Evolutionary conservation across 2,797 vertebrate species (phyloP).

Genomic region (Gymnothorax javanicus): DNA sequence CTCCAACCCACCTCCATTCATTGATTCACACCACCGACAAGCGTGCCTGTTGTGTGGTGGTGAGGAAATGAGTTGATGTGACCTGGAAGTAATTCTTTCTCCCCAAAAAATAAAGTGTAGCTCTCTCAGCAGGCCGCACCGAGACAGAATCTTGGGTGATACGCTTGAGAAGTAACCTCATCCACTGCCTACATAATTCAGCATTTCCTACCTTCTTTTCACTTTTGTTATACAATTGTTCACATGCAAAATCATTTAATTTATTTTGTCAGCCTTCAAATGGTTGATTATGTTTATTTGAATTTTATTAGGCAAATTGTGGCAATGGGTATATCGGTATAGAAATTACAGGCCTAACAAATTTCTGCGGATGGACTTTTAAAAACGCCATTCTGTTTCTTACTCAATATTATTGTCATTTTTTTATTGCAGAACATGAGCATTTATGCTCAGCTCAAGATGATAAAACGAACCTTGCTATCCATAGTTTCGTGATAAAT

Average conservation of each 20-base stretch:
- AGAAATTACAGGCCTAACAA: not conserved
- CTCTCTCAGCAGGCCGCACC: slow-evolving; percentile 13
- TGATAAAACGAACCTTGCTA: not conserved
- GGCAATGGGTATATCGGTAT: not conserved
- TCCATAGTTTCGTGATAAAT: not conserved
- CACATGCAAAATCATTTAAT: not conserved
- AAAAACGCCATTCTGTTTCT: not conserved
- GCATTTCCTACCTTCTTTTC: not conserved
- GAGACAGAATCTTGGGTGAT: slow-evolving; percentile 6
- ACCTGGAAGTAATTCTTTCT: slow-evolving; percentile 43
- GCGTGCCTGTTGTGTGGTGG: slow-evolving; percentile 18
- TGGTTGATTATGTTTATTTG: not conserved
- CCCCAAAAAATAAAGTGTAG: slow-evolving; percentile 33
- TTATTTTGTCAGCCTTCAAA: not conserved
- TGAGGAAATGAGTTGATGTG: slow-evolving; percentile 38
- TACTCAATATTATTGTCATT: not conserved
- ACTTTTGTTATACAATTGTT: not conserved
- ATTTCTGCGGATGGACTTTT: not conserved
- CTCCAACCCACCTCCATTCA: slow-evolving; percentile 7
- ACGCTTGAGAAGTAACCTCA: not conserved
- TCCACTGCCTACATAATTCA: not conserved
- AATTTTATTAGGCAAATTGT: not conserved
- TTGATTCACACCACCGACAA: slow-evolving; percentile 24
- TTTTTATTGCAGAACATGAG: not conserved
- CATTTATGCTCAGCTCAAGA: not conserved